Base-by-base conservation (phyloP, 2,888 invertebrate species). In the Tipula helvola region DNA sequence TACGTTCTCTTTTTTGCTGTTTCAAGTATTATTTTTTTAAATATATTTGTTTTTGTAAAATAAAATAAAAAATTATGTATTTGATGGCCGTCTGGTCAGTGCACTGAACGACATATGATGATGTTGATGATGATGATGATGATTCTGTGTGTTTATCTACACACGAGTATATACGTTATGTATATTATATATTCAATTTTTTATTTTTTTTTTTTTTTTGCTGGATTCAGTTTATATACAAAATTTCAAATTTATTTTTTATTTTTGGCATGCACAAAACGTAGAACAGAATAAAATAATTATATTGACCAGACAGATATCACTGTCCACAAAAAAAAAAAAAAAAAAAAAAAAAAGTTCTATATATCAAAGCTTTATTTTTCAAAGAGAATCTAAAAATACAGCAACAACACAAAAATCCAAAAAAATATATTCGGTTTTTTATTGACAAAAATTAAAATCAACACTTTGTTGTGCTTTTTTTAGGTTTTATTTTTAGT, bases 81-180 rank as follows among this genome's bases (percentile, higher is more conserved):
- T 71, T 71, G 71, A 71, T 71, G 71, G 71, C 71, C 71, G 71
- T 71, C 71, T 71, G 71, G 71, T 71, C 71, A 71, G 71, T 71
- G 71, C 71, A 71, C 71, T 71, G 71, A 71, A 71, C 71, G 71
- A 71, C 71, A 71, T 71, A 71, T 71, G 71, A 71, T 28, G 71
- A 71, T 71, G n/a, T n/a, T n/a, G 71, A 57, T 28, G 57, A 57
- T 47, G 47, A 52, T 47, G 47, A 52, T n/a, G 47, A 52, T 71
- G 71, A 71, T 71, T 71, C 71, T 71, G 71, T 71, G 28, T 28
- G 71, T 71, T 28, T 28, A 71, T 71, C 5, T 52, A 8, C 16
- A 39, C 10, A 71, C 28, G 28, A 28, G 3, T 16, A 5, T 52
- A 16, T 52, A 44, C 10, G 16, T 52, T 16, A 5, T 52, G 52